Evolutionary conservation across 2,888 invertebrate genomes (phyloP).

Genomic region (Polydrusus tereticollis): DNA sequence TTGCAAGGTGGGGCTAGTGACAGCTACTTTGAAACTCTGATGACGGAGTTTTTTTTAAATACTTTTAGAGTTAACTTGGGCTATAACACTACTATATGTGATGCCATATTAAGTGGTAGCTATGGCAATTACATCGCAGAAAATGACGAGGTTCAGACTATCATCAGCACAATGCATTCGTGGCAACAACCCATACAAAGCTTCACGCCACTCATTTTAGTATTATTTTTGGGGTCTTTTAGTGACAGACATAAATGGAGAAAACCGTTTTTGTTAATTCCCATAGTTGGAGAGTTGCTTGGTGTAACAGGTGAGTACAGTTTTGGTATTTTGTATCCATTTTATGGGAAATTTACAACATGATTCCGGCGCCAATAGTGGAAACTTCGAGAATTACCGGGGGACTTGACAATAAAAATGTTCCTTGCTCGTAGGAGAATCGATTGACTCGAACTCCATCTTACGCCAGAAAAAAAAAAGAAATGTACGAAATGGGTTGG

Average conservation of each 20-base stretch:
- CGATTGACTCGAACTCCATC: too few species aligned
- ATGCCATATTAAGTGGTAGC: slow-evolving; percentile 62
- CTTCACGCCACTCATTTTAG: slow-evolving; percentile 61
- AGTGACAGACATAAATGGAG: slow-evolving; percentile 64
- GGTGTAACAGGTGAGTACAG: slow-evolving; percentile 64
- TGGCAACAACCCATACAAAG: slow-evolving; percentile 63
- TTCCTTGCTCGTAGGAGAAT: too few species aligned
- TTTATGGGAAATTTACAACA: too few species aligned
- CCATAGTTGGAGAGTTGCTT: slow-evolving; percentile 64
- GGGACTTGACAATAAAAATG: too few species aligned
- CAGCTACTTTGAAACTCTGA: too few species aligned
- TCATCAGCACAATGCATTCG: slow-evolving; percentile 67
- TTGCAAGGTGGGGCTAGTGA: too few species aligned
- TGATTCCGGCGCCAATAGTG: too few species aligned
- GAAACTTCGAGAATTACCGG: too few species aligned
- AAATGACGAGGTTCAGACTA: slow-evolving; percentile 66
- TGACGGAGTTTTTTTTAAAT: too few species aligned
- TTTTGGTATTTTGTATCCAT: not conserved
- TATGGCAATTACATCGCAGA: slow-evolving; percentile 62
- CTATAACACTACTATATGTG: slow-evolving; percentile 69
- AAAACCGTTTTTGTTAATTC: slow-evolving; percentile 64
- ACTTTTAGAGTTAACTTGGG: slow-evolving; percentile 67
- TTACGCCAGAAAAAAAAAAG: too few species aligned
- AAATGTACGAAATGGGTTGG: too few species aligned
- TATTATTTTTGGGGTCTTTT: slow-evolving; percentile 64